Conservation (phyloP, 2,888 invertebrate genomes). For the Camptogramma bilineatum region DNA sequence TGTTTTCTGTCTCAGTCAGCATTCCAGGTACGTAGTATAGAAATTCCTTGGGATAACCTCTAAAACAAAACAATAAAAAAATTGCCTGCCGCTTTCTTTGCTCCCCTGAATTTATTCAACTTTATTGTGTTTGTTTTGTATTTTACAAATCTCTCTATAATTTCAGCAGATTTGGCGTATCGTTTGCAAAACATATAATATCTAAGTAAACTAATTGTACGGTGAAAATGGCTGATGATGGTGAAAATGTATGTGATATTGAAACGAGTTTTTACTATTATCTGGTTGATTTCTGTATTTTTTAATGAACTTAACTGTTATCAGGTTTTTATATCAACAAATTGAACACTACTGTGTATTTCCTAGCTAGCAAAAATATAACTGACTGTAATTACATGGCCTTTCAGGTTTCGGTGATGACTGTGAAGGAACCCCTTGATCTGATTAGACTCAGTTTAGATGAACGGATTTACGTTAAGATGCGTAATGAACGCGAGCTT, state of each 20-base stretch:
- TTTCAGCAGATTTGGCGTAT: not conserved
- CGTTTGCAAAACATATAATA: not conserved
- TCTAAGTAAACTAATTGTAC: not conserved
- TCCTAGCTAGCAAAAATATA: not conserved
- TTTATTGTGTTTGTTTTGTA: not conserved
- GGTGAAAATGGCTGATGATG: constrained; percentile 73
- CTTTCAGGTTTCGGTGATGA: constrained; percentile 92
- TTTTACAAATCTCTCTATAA: not conserved
- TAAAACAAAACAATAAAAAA: too few species aligned
- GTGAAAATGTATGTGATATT: constrained; percentile 72
- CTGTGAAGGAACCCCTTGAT: constrained; percentile 99
- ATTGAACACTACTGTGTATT: not conserved
- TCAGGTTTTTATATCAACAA: not conserved
- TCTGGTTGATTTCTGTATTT: not conserved
- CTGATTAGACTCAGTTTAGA: constrained; percentile 98
- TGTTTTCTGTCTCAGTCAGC: too few species aligned
- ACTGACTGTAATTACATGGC: too few species aligned
- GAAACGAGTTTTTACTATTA: not conserved
- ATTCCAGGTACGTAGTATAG: too few species aligned
- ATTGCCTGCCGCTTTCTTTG: too few species aligned
- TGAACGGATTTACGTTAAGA: constrained; percentile 99
- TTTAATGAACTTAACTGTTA: not conserved
- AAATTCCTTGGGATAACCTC: too few species aligned
- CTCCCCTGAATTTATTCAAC: too few species aligned
- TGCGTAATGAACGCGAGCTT: constrained; percentile 99